Evolutionary conservation across 2,797 vertebrate species (phyloP), one percentile per base, ranked within the genome.

Genomic region (Arctocebus calabarensis): DNA sequence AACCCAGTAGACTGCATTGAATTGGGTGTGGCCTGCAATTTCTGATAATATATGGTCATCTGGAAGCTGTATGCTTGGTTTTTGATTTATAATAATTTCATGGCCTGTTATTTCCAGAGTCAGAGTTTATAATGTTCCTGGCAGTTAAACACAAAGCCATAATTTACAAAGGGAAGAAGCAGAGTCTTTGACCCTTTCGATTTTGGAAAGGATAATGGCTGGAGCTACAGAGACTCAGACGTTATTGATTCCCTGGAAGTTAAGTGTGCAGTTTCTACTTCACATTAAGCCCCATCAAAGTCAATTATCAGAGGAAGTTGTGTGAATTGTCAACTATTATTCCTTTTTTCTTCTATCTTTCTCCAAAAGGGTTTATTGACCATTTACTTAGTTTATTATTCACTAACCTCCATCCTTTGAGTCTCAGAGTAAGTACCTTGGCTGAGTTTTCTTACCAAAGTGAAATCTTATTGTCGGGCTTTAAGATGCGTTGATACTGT

Each of bases 91-190:
- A 96, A 90, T 64, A 92, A 96, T 91, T 78, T 88, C 40, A 62
- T 61, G 5, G 19, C 85, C 68, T 82, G 5, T 20, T 92, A 52
- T 34, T 90, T 94, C 59, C 52, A 83, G 45, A 91, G 64, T 19
- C 45, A 83, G 45, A 91, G 64, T 17, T 68, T 91, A 32, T 91
- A 87, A 89, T 73, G 71, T 73, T 74, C 23, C 2, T 52, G 78
- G 52, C 32, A 85, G 85, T 96, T 95, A 90, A 74, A 95, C 57
- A 84, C 29, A 90, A 90, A 94, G 27, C 27, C 74, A 19, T 93
- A 92, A 89, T 48, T 95, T 77, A 84, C 45, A 90, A 23, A 74
- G 27, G 45, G 32, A 94, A 84, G 87, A 90, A 5, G 32, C 3
- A 88, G 22, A 27, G 40, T 90, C 64, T 64, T 29, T 27, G 32